Conservation (phyloP, 2,888 invertebrate genomes). For the Choreutis nemorana region DNA sequence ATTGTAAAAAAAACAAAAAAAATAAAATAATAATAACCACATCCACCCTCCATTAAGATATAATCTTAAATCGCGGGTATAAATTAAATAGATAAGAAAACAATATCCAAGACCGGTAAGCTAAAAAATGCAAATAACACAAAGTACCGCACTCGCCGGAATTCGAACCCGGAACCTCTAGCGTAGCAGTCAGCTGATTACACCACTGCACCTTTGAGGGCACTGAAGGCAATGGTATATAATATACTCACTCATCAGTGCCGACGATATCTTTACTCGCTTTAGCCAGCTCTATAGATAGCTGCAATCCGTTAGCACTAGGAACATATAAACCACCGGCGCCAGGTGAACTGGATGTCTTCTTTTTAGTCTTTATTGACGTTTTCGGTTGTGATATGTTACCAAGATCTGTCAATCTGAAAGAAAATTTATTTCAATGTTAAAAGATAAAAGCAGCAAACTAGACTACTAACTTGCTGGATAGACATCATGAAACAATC, state of each 20-base stretch:
- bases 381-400: constrained; percentile 62
- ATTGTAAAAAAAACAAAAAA: too few species aligned
- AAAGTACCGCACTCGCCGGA: too few species aligned
- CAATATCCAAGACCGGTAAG: not conserved
- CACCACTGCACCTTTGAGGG: not conserved
- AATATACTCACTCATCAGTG: constrained; percentile 36
- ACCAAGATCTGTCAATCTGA: constrained; percentile 80
- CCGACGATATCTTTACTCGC: constrained; percentile 41
- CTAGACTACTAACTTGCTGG: too few species aligned
- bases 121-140: too few species aligned
- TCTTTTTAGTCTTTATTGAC: constrained; percentile 57
- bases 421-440: constrained; percentile 12
- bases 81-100: not conserved
- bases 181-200: not conserved
- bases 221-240: not conserved
- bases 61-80: too few species aligned
- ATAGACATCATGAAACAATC: too few species aligned
- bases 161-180: not conserved
- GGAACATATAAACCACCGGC: constrained; percentile 42
- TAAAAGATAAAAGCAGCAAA: not conserved
- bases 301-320: constrained; percentile 31
- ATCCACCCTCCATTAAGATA: too few species aligned
- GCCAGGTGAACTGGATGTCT: constrained; percentile 62
- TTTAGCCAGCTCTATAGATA: constrained; percentile 38
- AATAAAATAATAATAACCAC: too few species aligned